Evolutionary conservation across 2,888 invertebrate genomes (phyloP), one percentile per base, ranked within the genome.

Genomic region (Drosophila atripex): DNA sequence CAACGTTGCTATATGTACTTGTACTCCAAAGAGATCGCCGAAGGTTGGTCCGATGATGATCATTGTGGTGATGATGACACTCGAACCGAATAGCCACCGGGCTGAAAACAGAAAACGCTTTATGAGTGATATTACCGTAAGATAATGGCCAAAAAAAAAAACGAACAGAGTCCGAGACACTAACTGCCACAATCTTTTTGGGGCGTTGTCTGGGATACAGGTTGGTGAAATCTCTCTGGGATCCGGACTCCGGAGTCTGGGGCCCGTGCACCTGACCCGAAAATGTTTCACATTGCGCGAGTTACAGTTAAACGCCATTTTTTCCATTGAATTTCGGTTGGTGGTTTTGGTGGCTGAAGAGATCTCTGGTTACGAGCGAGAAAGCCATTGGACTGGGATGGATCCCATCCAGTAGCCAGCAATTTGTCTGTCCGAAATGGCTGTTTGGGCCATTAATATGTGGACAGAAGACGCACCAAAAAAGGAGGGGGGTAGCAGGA

Each of bases 271-370:
- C 83, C 88, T 82, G 82, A 82, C 82, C 82, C 86, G 88, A 88
- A 86, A 86, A 88, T 82, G 82, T 88, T 82, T 88, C 80, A 88
- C 82, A 82, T 86, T 88, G 71, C 51, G 60, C 66, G 73, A 82
- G 80, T 88, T 88, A 89, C 86, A 88, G 89, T 88, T 88, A 89
- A 86, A 79, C 88, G 88, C 86, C 80, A 86, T 83, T 80, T 83
- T 63, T 83, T 83, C 86, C 77, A 64, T 83, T 86, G 88, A 84
- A 88, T 71, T 76, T 59, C 14, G 43, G 69, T 43, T 43, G 43
- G 41, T 41, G 35, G 35, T 41, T 41, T 9, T 5, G 18, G 12
- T 12, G 43, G 18, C 21, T 12, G 43, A 8, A 21, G 69, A 66
- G 56, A 69, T 65, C 68, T 68, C 49, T 30, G 16, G 58, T 57